Conservation (phyloP, 1,140 invertebrate species). For the Drosophila fuyamai region DNA sequence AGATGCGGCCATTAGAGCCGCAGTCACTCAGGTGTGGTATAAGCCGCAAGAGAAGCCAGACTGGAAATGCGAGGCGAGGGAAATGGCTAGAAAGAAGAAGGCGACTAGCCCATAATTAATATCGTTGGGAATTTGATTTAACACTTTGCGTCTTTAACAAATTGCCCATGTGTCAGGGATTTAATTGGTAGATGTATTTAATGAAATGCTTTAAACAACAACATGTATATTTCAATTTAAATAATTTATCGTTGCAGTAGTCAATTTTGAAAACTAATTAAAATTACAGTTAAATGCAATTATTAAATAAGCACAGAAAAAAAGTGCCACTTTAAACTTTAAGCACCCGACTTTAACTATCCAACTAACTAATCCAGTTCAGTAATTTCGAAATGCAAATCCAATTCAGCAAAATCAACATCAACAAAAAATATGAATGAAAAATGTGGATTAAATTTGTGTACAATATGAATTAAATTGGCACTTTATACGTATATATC, state of each 20-base stretch:
- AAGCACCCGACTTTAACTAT: background rate
- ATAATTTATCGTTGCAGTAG: too few relatives aligned
- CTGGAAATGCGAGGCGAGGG: background rate
- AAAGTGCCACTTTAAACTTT: background rate
- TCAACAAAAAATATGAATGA: slow-evolving; percentile 10
- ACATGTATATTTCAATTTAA: background rate
- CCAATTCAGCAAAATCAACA: slow-evolving; percentile 1
- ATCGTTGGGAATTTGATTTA: slow-evolving; percentile 54
- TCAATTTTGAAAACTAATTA: too few relatives aligned
- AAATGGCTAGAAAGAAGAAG: background rate
- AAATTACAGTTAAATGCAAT: too few relatives aligned
- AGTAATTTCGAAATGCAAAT: slow-evolving; percentile 1
- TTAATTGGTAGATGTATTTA: background rate
- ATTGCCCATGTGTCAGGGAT: slow-evolving; percentile 10
- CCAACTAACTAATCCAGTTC: slow-evolving; percentile 7
- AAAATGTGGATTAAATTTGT: slow-evolving; percentile 17
- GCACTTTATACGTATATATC: slow-evolving; percentile 2
- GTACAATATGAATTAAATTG: slow-evolving; percentile 22
- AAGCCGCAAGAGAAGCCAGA: slow-evolving; percentile 36
- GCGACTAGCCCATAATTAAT: slow-evolving; percentile 54
- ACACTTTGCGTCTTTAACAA: slow-evolving; percentile 35
- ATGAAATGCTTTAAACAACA: background rate
- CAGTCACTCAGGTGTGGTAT: slow-evolving; percentile 71
- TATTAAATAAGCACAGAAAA: background rate
- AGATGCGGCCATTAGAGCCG: slow-evolving; percentile 73